Conservation (phyloP, 2,888 invertebrate genomes). For the Acleris literana region DNA sequence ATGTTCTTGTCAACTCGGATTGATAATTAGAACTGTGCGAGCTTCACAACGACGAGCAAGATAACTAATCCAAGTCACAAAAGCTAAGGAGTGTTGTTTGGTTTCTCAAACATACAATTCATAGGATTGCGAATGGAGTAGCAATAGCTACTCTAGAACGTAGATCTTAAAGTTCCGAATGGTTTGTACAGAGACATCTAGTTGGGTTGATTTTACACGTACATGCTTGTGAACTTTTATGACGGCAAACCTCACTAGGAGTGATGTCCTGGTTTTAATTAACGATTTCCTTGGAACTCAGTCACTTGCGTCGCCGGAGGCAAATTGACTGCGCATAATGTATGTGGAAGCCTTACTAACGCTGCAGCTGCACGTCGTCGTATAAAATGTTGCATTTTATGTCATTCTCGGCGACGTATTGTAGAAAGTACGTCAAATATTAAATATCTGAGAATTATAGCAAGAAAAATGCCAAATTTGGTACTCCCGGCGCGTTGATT, state of each 20-base stretch:
- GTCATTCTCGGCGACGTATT: background rate
- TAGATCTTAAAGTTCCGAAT: constrained; percentile 42
- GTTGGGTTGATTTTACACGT: constrained; percentile 47
- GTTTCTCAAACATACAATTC: constrained; percentile 43
- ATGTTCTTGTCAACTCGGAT: constrained; percentile 41
- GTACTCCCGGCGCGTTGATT: constrained; percentile 59
- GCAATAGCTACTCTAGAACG: constrained; percentile 41
- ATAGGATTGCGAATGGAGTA: constrained; percentile 15
- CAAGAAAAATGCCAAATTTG: constrained; percentile 54
- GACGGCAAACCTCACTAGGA: constrained; percentile 63
- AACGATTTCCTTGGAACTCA: constrained; percentile 62
- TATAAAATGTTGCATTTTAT: constrained; percentile 1
- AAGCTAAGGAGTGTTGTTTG: constrained; percentile 45
- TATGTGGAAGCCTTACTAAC: constrained; percentile 10
- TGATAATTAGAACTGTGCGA: constrained; percentile 50
- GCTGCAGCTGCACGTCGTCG: constrained; percentile 9
- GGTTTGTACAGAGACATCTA: constrained; percentile 15
- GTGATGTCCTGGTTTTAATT: constrained; percentile 66
- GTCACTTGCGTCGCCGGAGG: constrained; percentile 51
- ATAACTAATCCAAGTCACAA: constrained; percentile 61
- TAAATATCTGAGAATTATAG: constrained; percentile 44
- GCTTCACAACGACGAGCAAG: constrained; percentile 50
- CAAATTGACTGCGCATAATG: constrained; percentile 40
- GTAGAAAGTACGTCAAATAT: background rate
- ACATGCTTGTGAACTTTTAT: constrained; percentile 63